Evolutionary conservation across 2,113 vertebrate species (phyloP).

Genomic region (Danionella cerebrum): DNA sequence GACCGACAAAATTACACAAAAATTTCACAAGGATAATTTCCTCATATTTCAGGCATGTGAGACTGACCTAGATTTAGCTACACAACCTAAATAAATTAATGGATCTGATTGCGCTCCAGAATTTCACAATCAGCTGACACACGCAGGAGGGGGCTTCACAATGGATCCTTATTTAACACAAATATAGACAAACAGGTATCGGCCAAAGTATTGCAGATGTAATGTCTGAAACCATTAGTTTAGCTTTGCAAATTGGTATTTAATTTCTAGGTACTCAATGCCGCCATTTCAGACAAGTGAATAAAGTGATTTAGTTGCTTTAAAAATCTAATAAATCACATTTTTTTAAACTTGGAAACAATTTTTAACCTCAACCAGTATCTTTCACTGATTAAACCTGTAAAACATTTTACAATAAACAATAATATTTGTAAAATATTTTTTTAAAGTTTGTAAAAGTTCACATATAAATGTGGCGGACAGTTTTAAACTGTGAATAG

Average conservation of each 20-base stretch:
- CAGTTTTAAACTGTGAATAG: neutral
- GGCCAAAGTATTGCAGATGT: neutral
- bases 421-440: neutral
- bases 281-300: too few species aligned
- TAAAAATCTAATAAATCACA: too few species aligned
- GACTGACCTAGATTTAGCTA: slow-evolving; percentile 20
- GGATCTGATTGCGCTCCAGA: slow-evolving; percentile 4
- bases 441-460: neutral
- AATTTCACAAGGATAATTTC: slow-evolving; percentile 26
- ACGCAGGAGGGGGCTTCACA: slow-evolving; percentile 19
- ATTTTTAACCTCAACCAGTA: too few species aligned
- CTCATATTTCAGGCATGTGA: slow-evolving; percentile 22
- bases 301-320: too few species aligned
- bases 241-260: too few species aligned
- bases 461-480: neutral
- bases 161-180: neutral
- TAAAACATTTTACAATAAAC: neutral
- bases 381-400: too few species aligned
- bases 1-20: slow-evolving; percentile 19
- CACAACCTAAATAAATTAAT: slow-evolving; percentile 26
- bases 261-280: too few species aligned
- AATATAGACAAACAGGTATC: neutral
- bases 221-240: neutral
- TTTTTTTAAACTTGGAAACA: too few species aligned
- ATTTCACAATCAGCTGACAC: slow-evolving; percentile 6